Evolutionary conservation across 2,113 vertebrate species (phyloP).

Genomic region (Rhinolophus ferrumequinum): DNA sequence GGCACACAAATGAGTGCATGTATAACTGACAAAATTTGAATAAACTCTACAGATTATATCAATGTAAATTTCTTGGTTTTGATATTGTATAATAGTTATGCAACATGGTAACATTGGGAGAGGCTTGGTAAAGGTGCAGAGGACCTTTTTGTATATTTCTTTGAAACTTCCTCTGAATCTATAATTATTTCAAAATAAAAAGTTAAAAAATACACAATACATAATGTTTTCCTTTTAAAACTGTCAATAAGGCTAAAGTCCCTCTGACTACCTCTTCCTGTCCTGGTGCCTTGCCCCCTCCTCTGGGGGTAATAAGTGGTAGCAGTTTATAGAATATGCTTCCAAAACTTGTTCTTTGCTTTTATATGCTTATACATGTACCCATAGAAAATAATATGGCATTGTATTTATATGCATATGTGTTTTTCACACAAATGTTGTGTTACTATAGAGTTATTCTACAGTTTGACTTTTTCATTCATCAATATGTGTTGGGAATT

Average conservation of each 20-base stretch:
- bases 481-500: background rate
- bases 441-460: background rate
- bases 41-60: background rate
- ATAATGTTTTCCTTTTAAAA: background rate
- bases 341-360: background rate
- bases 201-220: background rate
- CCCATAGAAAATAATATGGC: background rate
- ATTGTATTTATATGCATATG: background rate
- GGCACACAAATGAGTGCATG: background rate
- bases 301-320: background rate
- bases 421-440: background rate
- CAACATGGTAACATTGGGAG: background rate
- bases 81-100: background rate
- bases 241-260: background rate
- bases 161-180: background rate
- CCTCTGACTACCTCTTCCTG: background rate
- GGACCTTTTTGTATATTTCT: background rate
- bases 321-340: background rate
- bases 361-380: background rate
- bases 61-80: constrained; percentile 9
- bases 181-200: constrained; percentile 24
- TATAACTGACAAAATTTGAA: background rate
- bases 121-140: background rate
- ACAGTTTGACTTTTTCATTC: background rate
- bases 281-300: background rate